These are phyloP conservation scores for Noctua janthina DNA, from an alignment of 2,888 invertebrate genomes.

Conservation along the genomic window DNA sequence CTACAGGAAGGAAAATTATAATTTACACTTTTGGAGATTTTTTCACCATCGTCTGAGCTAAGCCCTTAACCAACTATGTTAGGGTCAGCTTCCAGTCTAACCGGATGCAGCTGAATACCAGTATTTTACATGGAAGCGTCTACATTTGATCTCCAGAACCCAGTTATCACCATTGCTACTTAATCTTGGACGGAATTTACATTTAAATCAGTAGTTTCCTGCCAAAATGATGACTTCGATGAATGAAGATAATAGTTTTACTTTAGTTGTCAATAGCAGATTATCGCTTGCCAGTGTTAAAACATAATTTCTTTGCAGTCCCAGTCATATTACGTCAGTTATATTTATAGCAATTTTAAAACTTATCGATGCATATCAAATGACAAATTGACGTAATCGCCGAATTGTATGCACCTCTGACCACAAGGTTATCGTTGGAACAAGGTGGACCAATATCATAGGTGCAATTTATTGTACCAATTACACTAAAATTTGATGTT, in stretches of 20 bases:
- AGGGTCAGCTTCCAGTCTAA: background rate
- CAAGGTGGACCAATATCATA: slow-evolving; percentile 50
- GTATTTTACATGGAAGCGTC: background rate
- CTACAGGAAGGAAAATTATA: too few relatives aligned
- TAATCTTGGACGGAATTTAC: background rate
- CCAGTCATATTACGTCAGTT: background rate
- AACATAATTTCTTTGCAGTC: background rate
- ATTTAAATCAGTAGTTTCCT: background rate
- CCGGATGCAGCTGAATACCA: background rate
- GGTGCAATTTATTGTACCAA: slow-evolving; percentile 1
- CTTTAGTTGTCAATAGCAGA: background rate
- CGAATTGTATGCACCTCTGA: slow-evolving; percentile 30
- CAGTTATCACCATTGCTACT: background rate
- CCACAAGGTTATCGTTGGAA: slow-evolving; percentile 39
- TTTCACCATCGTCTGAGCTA: background rate
- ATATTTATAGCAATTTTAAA: background rate
- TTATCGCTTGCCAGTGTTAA: background rate
- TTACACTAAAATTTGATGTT: background rate
- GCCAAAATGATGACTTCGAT: background rate
- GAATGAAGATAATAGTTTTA: background rate
- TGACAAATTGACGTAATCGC: slow-evolving; percentile 31
- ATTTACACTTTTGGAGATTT: background rate
- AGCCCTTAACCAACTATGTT: background rate
- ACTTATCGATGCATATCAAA: slow-evolving; percentile 24
- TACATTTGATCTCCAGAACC: background rate